Evolutionary conservation across 2,113 vertebrate genomes (phyloP).

Genomic region (Nymphicus hollandicus): DNA sequence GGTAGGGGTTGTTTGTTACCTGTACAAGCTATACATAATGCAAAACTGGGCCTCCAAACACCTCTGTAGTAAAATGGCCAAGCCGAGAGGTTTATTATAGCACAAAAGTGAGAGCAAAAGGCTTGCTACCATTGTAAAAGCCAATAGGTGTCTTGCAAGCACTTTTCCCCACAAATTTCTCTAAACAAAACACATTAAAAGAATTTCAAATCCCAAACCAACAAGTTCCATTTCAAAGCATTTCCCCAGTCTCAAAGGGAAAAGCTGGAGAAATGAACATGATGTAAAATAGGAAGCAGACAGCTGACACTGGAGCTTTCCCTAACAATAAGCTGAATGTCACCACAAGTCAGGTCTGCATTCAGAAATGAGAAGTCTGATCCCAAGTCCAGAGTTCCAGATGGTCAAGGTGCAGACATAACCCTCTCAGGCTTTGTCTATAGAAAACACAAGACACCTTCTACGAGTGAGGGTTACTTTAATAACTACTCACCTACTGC

Average conservation of each 20-base stretch:
- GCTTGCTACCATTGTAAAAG: background rate
- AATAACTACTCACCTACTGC: background rate
- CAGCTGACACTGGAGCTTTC: background rate
- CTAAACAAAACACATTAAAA: background rate
- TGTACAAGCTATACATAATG: fast-evolving
- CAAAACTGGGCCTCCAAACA: background rate
- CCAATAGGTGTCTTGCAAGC: background rate
- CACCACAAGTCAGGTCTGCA: background rate
- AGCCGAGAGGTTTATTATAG: background rate
- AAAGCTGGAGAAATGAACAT: background rate
- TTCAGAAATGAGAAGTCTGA: background rate
- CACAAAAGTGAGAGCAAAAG: background rate
- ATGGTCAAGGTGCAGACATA: background rate
- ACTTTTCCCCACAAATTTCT: background rate
- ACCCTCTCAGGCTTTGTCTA: background rate
- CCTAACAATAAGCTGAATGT: background rate
- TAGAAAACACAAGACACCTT: background rate
- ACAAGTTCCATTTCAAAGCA: background rate
- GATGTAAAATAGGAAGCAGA: background rate
- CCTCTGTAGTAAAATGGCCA: background rate
- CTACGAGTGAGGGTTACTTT: background rate
- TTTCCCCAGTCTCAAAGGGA: conserved; percentile 8
- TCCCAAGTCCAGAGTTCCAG: background rate
- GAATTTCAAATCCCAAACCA: background rate
- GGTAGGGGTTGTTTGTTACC: background rate